phyloP scores from a whole-genome alignment of 1,140 invertebrate genomes.

The Trichonephila inaurata region DNA sequence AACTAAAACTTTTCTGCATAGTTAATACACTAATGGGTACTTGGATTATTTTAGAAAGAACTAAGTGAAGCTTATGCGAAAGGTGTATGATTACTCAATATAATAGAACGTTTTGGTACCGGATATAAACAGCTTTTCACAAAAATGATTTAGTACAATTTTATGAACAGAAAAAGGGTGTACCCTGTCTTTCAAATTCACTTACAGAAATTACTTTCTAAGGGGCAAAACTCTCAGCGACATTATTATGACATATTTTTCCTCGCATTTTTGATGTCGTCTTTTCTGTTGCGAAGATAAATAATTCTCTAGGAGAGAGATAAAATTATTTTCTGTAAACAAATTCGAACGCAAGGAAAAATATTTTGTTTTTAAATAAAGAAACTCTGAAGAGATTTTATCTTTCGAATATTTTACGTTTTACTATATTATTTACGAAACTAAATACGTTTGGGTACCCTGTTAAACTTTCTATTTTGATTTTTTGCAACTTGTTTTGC shows the following conservation, averaged over 20 bases:
- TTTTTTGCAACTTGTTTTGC: no score
- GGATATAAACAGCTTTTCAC: neutral
- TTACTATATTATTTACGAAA: no score
- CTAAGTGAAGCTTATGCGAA: neutral
- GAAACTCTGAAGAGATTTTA: no score
- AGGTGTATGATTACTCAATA: neutral
- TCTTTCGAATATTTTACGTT: no score
- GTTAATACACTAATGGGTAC: neutral
- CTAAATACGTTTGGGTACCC: no score
- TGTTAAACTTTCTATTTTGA: no score
- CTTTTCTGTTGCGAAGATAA: no score
- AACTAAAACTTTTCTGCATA: neutral
- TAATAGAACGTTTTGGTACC: neutral
- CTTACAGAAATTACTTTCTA: slow-evolving; percentile 4
- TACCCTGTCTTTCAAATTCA: neutral
- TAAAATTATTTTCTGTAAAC: no score
- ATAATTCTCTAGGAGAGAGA: no score
- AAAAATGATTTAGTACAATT: neutral
- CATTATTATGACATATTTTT: neutral
- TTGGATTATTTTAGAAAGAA: neutral
- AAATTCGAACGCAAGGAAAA: no score
- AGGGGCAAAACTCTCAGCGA: neutral
- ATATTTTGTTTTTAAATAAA: no score
- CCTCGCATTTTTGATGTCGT: no score
- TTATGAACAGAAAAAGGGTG: neutral